Percentiles rank a stretch among this genome's conserved stretches.
These are phyloP conservation scores for Trichomycterus rosablanca DNA, from an alignment of 2,113 vertebrate species.

Conservation along the genomic window DNA sequence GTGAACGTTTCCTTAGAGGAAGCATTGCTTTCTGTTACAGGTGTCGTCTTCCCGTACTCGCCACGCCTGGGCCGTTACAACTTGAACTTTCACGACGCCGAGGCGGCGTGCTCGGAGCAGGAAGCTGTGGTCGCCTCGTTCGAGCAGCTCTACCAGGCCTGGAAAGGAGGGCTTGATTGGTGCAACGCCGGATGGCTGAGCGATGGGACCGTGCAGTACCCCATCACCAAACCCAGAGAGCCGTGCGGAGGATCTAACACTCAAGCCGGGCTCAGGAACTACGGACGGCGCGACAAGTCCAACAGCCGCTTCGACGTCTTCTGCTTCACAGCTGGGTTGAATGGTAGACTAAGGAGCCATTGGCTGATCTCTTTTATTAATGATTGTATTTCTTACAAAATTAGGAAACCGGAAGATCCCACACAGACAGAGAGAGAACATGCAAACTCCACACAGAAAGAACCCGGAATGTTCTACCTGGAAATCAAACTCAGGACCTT, in stretches of 20 bases:
- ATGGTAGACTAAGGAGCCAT: slow-evolving; percentile 59
- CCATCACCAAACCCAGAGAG: slow-evolving; percentile 83
- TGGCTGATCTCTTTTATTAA: background rate
- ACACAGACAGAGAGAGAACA: too few species aligned
- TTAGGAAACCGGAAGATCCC: too few species aligned
- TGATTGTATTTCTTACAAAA: too few species aligned
- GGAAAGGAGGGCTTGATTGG: slow-evolving; percentile 87
- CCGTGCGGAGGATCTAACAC: slow-evolving; percentile 81
- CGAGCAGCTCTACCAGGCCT: slow-evolving; percentile 82
- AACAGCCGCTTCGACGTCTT: slow-evolving; percentile 83
- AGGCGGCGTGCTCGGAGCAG: slow-evolving; percentile 76
- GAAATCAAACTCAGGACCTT: too few species aligned
- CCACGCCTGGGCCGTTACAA: slow-evolving; percentile 81
- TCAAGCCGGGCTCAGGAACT: slow-evolving; percentile 81
- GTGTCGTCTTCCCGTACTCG: slow-evolving; percentile 88
- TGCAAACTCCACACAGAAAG: too few species aligned
- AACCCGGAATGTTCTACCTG: too few species aligned
- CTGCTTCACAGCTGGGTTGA: slow-evolving; percentile 79
- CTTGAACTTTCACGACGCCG: slow-evolving; percentile 78
- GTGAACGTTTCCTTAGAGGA: slow-evolving; percentile 16
- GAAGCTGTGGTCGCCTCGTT: slow-evolving; percentile 78
- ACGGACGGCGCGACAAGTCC: slow-evolving; percentile 79
- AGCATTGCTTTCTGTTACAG: slow-evolving; percentile 56
- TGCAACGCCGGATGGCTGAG: slow-evolving; percentile 95
- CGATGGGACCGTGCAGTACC: slow-evolving; percentile 88